Percentiles rank a stretch among this genome's conserved stretches.
phyloP scores from a whole-genome alignment of 2,113 vertebrate genomes.

The Clarias gariepinus region DNA sequence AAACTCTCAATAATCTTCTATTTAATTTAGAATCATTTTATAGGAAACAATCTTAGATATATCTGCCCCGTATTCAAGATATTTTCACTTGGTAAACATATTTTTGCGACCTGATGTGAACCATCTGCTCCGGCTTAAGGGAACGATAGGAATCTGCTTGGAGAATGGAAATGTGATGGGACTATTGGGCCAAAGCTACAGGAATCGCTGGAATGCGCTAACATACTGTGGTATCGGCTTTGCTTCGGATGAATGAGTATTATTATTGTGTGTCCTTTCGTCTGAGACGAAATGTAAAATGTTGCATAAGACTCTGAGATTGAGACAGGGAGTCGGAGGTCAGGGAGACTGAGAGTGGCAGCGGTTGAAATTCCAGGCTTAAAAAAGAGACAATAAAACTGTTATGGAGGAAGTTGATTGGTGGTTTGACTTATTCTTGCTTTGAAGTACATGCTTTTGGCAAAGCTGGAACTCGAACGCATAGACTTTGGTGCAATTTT shows the following conservation, averaged over 20 bases:
- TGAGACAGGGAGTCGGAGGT: conserved; percentile 26
- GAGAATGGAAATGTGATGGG: conserved; percentile 57
- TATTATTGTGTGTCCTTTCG: conserved; percentile 43
- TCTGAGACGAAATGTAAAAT: conserved; percentile 35
- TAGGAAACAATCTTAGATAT: background rate
- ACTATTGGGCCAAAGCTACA: conserved; percentile 65
- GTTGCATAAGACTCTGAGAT: conserved; percentile 52
- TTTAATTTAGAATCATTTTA: too few relatives aligned
- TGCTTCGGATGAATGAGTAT: conserved; percentile 49
- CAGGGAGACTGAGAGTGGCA: conserved; percentile 2
- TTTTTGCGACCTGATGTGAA: conserved; percentile 50
- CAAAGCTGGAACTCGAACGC: background rate
- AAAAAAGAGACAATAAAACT: conserved; percentile 12
- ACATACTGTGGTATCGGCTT: conserved; percentile 26
- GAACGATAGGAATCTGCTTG: conserved; percentile 67
- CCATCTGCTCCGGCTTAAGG: conserved; percentile 64
- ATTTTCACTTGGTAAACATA: background rate
- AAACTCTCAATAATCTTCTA: background rate
- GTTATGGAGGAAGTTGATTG: background rate
- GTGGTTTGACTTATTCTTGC: background rate
- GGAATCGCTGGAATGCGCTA: conserved; percentile 70
- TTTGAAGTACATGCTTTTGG: background rate
- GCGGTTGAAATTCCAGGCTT: conserved; percentile 24
- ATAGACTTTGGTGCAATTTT: background rate
- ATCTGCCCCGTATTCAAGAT: background rate